These are phyloP conservation scores for Carpatolechia fugitivella DNA, from an alignment of 2,888 invertebrate species.

Conservation along the genomic window DNA sequence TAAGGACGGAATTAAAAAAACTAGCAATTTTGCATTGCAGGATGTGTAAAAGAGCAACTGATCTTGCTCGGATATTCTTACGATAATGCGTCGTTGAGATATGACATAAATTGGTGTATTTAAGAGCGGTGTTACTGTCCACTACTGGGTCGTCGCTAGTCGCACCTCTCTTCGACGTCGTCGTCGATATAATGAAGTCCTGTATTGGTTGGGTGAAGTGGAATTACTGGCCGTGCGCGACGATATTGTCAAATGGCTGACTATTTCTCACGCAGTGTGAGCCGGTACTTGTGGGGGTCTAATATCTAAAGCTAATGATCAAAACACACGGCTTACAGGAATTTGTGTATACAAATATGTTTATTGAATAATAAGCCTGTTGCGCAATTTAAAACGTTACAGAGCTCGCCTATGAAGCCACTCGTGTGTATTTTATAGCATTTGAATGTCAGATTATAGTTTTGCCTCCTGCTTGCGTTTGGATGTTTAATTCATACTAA, in stretches of 20 bases:
- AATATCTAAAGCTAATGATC: slow-evolving; percentile 65
- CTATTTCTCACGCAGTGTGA: slow-evolving; percentile 69
- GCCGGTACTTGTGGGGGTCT: slow-evolving; percentile 57
- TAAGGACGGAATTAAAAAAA: slow-evolving; percentile 11
- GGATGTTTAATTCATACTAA: slow-evolving; percentile 48
- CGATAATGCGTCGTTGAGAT: slow-evolving; percentile 16
- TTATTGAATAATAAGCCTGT: slow-evolving; percentile 63
- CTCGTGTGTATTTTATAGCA: slow-evolving; percentile 46
- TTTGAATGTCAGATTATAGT: slow-evolving; percentile 38
- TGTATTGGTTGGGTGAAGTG: slow-evolving; percentile 46
- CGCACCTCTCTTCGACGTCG: slow-evolving; percentile 31
- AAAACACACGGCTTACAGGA: slow-evolving; percentile 57
- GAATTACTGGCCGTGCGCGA: slow-evolving; percentile 48
- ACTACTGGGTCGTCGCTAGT: slow-evolving; percentile 34
- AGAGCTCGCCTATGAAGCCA: slow-evolving; percentile 44
- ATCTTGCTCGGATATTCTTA: slow-evolving; percentile 13
- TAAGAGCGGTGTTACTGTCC: slow-evolving; percentile 30
- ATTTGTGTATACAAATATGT: slow-evolving; percentile 59
- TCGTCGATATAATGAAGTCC: slow-evolving; percentile 39
- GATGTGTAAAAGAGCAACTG: slow-evolving; percentile 20
- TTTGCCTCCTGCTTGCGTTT: slow-evolving; percentile 33
- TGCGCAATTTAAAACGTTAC: slow-evolving; percentile 52
- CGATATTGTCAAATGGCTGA: slow-evolving; percentile 63
- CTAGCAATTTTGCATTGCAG: slow-evolving; percentile 14
- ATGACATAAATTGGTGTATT: slow-evolving; percentile 10